Evolutionary conservation across 2,797 vertebrate genomes (phyloP).

Genomic region (Dermochelys coriacea): DNA sequence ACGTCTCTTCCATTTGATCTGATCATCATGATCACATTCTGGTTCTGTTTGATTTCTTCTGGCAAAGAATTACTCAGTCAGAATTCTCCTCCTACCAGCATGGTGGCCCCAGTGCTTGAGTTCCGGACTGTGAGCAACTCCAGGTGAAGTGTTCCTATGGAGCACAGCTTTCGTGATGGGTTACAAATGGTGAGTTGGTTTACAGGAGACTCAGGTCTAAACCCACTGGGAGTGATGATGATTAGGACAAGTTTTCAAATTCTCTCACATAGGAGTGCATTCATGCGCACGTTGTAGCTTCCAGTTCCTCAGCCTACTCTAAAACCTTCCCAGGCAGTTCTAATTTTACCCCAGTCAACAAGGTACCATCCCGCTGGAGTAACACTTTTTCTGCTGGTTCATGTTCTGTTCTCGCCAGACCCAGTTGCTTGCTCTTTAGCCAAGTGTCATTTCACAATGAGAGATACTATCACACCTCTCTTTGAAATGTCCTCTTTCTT

Average conservation of each 20-base stretch:
- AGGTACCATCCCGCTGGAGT: background rate
- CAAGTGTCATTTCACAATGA: background rate
- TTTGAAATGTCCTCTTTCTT: background rate
- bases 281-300: background rate
- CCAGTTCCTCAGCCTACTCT: background rate
- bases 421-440: background rate
- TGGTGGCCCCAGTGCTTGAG: background rate
- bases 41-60: background rate
- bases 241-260: background rate
- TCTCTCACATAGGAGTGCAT: background rate
- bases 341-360: background rate
- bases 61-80: background rate
- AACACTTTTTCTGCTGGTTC: background rate
- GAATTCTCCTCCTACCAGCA: background rate
- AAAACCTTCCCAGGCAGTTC: background rate
- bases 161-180: background rate
- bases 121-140: background rate
- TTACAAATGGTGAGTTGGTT: background rate
- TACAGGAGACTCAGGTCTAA: background rate
- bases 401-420: background rate
- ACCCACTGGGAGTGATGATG: background rate
- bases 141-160: background rate
- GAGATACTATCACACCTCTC: background rate
- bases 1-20: background rate
- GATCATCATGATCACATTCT: background rate